phyloP scores from a whole-genome alignment of 1,140 invertebrate species.

The Formica exsecta region DNA sequence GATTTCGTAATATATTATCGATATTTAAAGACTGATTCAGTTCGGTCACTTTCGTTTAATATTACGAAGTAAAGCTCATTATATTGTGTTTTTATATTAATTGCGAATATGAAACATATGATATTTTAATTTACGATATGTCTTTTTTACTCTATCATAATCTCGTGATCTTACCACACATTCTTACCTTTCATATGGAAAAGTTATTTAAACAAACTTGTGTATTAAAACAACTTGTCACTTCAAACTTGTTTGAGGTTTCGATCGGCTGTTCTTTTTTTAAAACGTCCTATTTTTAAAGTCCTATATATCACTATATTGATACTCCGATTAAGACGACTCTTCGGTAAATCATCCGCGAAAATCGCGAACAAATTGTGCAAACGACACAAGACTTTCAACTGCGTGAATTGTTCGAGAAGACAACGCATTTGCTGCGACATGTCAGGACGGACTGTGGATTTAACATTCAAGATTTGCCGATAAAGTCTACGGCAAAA shows the following conservation, averaged over 20 bases:
- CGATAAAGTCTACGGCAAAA: conserved; percentile 69
- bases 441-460: conserved; percentile 61
- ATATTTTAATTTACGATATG: background rate
- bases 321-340: background rate
- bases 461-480: conserved; percentile 65
- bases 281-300: too few species aligned
- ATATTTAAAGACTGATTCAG: background rate
- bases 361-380: background rate
- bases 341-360: background rate
- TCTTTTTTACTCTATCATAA: background rate
- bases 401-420: conserved; percentile 4
- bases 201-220: background rate
- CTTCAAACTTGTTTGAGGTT: background rate
- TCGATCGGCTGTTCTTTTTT: background rate
- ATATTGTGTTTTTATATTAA: background rate
- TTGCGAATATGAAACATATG: background rate
- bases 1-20: background rate
- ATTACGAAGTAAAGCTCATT: background rate
- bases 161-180: background rate
- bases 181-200: conserved; percentile 26
- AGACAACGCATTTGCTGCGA: conserved; percentile 51
- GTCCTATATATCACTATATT: conserved; percentile 13
- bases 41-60: background rate
- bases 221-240: background rate
- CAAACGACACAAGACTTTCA: background rate